phyloP scores from a whole-genome alignment of 1,140 invertebrate genomes.

The Eupristina koningsbergeri region DNA sequence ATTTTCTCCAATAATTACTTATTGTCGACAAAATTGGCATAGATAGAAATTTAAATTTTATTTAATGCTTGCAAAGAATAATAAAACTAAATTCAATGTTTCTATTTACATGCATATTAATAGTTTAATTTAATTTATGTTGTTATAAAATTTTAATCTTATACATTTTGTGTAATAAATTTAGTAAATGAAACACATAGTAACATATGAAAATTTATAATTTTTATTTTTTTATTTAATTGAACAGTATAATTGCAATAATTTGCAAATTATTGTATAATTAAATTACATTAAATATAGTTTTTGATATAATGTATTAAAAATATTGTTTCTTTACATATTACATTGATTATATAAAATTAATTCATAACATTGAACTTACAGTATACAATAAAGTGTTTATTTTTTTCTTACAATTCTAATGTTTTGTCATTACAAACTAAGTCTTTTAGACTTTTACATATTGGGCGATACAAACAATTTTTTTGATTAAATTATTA shows the following conservation, averaged over 20 bases:
- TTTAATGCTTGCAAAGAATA: too few relatives aligned
- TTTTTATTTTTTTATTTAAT: slow-evolving; percentile 2
- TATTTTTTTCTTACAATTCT: not conserved
- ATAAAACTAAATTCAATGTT: too few relatives aligned
- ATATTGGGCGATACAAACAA: slow-evolving; percentile 21
- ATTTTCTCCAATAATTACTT: too few relatives aligned
- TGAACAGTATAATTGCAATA: slow-evolving; percentile 24
- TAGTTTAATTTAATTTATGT: too few relatives aligned
- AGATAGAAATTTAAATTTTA: too few relatives aligned
- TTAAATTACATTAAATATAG: not conserved
- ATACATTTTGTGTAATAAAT: too few relatives aligned
- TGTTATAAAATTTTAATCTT: too few relatives aligned
- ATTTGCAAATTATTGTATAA: not conserved
- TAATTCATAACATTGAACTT: not conserved
- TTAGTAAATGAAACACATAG: too few relatives aligned
- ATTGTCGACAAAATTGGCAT: too few relatives aligned
- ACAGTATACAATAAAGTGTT: not conserved
- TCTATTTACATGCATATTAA: too few relatives aligned
- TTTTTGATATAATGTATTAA: not conserved
- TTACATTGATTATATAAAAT: slow-evolving; percentile 7
- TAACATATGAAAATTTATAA: too few relatives aligned
- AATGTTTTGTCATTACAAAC: not conserved
- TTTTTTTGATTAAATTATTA: not conserved
- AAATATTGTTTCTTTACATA: not conserved
- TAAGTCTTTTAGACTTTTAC: not conserved